phyloP scores from a whole-genome alignment of 2,888 invertebrate species.

The Orchestes rusci region DNA sequence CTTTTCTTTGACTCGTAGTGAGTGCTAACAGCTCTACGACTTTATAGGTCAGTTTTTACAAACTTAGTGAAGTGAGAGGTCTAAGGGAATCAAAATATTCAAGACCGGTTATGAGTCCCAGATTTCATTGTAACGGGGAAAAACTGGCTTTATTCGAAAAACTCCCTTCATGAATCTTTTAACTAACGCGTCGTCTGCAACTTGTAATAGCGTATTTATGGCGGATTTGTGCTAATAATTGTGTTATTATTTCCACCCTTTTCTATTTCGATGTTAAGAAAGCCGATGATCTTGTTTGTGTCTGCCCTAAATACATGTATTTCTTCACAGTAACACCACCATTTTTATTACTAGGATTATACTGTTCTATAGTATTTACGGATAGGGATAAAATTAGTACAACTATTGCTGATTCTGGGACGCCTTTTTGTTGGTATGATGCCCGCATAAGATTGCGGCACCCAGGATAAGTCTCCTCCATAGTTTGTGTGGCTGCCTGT shows the following conservation, averaged over 20 bases:
- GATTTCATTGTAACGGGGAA: background rate
- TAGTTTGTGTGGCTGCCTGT: conserved; percentile 10
- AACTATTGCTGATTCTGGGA: conserved; percentile 15
- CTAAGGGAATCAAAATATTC: background rate
- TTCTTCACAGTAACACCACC: conserved; percentile 15
- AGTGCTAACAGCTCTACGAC: conserved; percentile 27
- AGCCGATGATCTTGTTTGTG: background rate
- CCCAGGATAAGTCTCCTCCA: conserved; percentile 17
- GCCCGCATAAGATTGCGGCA: conserved; percentile 13
- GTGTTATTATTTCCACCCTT: too few species aligned
- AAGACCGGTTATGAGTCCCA: conserved; percentile 30
- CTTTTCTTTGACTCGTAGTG: background rate
- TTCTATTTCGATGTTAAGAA: background rate
- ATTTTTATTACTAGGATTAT: conserved; percentile 23
- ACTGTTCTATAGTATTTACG: conserved; percentile 26
- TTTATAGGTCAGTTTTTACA: conserved; percentile 24
- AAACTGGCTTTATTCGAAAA: conserved; percentile 4
- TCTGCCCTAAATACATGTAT: background rate
- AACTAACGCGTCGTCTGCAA: conserved; percentile 19
- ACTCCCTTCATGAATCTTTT: conserved; percentile 29
- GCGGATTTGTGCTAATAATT: too few species aligned
- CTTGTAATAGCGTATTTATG: too few species aligned
- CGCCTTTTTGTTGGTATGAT: conserved; percentile 13
- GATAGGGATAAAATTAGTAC: conserved; percentile 25
- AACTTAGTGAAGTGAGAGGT: background rate